Evolutionary conservation across 2,797 vertebrate species (phyloP).

Genomic region (Cossypha caffra): DNA sequence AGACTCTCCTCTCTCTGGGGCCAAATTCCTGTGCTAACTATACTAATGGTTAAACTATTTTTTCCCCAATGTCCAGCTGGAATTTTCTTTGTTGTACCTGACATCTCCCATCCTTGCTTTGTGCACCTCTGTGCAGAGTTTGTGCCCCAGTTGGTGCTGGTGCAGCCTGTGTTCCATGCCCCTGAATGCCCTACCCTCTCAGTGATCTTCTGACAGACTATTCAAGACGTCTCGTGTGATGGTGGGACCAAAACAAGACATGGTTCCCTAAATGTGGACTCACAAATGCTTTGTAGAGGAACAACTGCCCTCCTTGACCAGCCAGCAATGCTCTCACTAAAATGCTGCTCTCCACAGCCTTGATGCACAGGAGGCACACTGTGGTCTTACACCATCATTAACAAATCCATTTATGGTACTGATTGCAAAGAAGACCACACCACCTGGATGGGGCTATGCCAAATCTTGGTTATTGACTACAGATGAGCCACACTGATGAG

Average conservation of each 20-base stretch:
- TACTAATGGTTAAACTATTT: neutral
- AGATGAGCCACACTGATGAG: neutral
- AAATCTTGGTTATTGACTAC: neutral
- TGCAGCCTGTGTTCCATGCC: neutral
- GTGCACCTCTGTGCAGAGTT: neutral
- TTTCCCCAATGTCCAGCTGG: neutral
- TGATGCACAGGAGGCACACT: accelerated
- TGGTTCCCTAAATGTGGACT: neutral
- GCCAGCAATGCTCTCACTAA: neutral
- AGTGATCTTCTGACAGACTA: neutral
- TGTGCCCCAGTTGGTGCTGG: neutral
- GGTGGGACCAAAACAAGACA: neutral
- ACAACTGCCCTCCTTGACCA: neutral
- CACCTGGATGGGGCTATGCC: neutral
- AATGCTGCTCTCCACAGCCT: neutral
- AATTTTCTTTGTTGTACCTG: neutral
- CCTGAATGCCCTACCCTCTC: neutral
- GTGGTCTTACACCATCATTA: neutral
- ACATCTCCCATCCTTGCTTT: neutral
- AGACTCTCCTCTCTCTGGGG: neutral
- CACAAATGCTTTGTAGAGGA: neutral
- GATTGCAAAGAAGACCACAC: neutral
- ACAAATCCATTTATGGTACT: neutral
- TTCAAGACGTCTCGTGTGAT: neutral
- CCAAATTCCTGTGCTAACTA: neutral